Evolutionary conservation across 2,797 vertebrate genomes (phyloP), one percentile per base, ranked within the genome.

Genomic region (Toxotes lorentzi): DNA sequence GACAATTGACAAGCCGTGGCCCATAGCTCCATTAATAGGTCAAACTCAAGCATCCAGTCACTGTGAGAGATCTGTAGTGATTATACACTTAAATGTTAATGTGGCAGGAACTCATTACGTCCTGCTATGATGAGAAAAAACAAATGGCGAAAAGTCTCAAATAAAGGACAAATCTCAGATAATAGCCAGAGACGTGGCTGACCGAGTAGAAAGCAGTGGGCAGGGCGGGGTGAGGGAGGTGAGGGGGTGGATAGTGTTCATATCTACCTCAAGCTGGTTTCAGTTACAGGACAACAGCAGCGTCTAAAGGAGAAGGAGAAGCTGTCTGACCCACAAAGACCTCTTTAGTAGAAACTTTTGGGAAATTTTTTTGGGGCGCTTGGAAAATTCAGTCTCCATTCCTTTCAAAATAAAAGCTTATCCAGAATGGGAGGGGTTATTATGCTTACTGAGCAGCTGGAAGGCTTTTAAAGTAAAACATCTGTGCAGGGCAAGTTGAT

Each of bases 1-100:
- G 66, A 70, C 69, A 24, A 79, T 70, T 4, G 70, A 81, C 70
- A 61, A 30, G 72, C 62, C 5, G 32, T 3, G 71, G 79, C 75
- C 58, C 64, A n/a, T 1, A 54, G 75, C 76, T 68, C 59, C 57
- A 30, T 34, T 66, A 35, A 89, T 87, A 84, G 77, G 82, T 86
- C 81, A 70, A 53, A 77, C 32, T 58, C 4, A 27, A 83, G 70
- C 24, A 21, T 47, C 57, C 59, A 43, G 57, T 70, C 65, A 61
- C 65, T 71, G 53, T 16, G 40, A 70, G 51, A 67, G 68, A 75
- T 72, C 60, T 47, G 58, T 5, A 23, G 54, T 30, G 66, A 81
- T 81, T 79, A 54, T 17, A 57, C 23, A 70, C 73, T 82, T 7
- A 63, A 35, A 59, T 68, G 45, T 41, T 62, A 69, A 76, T 51